Percentiles rank a stretch among this genome's conserved stretches.
Evolutionary conservation across 2,113 vertebrate species (phyloP).

Genomic region (Thermophis baileyi): DNA sequence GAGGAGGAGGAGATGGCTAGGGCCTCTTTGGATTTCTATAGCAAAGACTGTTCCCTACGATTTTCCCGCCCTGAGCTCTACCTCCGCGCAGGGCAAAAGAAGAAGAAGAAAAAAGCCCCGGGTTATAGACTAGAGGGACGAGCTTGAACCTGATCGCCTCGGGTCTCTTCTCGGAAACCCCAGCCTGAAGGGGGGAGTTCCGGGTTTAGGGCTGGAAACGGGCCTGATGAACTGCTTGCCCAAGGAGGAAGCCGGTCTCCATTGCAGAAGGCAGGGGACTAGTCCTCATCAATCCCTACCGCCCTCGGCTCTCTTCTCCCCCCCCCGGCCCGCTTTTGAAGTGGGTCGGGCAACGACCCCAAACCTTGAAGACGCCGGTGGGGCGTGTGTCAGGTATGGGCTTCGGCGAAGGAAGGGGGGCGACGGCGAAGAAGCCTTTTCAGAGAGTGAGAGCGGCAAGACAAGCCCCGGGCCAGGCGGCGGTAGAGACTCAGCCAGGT

Average conservation of each 20-base stretch:
- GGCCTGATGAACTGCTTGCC: neutral
- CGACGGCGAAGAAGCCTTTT: neutral
- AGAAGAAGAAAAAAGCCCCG: neutral
- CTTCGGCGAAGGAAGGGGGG: conserved; percentile 19
- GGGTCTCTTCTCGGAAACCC: neutral
- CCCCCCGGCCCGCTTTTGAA: conserved; percentile 5
- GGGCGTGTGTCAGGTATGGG: conserved; percentile 40
- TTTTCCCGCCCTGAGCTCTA: neutral
- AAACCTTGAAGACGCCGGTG: conserved; percentile 44
- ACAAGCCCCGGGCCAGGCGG: neutral
- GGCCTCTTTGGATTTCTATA: neutral
- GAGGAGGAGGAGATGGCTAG: neutral
- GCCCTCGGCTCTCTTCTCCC: neutral
- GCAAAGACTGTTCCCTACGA: neutral
- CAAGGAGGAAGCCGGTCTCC: neutral
- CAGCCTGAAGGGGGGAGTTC: neutral
- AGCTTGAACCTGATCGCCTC: neutral
- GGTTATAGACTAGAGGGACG: neutral
- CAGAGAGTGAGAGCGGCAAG: neutral
- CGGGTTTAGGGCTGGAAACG: neutral
- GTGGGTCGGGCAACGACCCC: conserved; percentile 33
- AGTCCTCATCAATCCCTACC: neutral
- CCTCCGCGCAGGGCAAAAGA: neutral
- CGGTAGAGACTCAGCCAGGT: conserved; percentile 44
- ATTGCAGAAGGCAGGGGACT: neutral